A percentile compares a stretch with the other conserved stretches of the same genome.
These are phyloP conservation scores for Papilio aristodemus DNA, from an alignment of 1,140 invertebrate genomes.

Conservation along the genomic window DNA sequence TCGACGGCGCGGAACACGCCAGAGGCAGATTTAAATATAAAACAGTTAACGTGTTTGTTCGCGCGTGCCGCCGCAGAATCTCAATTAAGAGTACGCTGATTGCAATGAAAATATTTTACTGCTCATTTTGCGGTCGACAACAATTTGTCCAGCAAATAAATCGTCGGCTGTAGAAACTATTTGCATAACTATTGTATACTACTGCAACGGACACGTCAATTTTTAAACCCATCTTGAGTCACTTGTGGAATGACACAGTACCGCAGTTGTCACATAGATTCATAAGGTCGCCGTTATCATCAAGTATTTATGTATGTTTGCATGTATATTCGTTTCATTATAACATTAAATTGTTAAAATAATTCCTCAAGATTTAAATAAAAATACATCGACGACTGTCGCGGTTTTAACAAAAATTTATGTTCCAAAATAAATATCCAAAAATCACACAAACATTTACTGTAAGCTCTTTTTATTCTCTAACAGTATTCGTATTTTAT, in stretches of 20 bases:
- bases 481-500: no score
- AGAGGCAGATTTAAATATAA: slow-evolving; percentile 3
- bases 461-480: no score
- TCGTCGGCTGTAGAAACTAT: background rate
- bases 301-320: no score
- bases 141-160: slow-evolving; percentile 19
- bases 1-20: background rate
- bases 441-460: no score
- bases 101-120: slow-evolving; percentile 29
- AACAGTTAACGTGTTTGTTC: slow-evolving; percentile 4
- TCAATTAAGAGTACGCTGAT: slow-evolving; percentile 23
- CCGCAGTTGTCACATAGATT: no score
- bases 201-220: background rate
- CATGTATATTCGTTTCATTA: no score
- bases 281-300: no score
- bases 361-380: no score
- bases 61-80: slow-evolving; percentile 16
- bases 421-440: background rate
- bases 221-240: no score
- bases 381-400: no score
- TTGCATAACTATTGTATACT: background rate
- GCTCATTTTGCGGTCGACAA: slow-evolving; percentile 27
- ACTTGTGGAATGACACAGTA: no score
- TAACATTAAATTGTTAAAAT: no score
- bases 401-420: background rate